Base-by-base conservation (phyloP, 2,888 invertebrate genomes). In the Peribatodes rhomboidaria region DNA sequence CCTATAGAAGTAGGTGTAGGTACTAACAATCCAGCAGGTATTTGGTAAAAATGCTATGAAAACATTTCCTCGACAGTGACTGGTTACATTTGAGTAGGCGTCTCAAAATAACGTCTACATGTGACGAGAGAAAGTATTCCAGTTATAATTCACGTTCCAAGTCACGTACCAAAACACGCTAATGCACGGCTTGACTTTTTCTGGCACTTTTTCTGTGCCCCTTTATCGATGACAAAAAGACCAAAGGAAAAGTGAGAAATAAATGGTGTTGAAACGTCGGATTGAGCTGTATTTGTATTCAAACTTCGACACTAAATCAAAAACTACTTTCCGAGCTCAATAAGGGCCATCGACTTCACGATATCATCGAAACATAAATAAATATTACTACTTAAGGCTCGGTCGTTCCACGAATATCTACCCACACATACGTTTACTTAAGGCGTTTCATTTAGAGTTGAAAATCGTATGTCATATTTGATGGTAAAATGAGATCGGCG, bases 281-380 rank as follows among this genome's bases (percentile, higher is more conserved):
- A 74, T 74, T 78, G 77, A 69, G 75, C 79, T 81, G 79, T 85
- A 83, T 86, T 83, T 85, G 79, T 84, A 82, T 83, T 81, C 78
- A 73, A 88, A 86, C 84, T 87, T 86, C 70, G 72, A 72, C 74
- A 79, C 77, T 87, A 85, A 86, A 87, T 87, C 86, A 87, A 80
- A 82, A 84, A 85, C 79, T 82, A 85, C 73, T 83, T 80, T 70
- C 72, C 65, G 65, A 73, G 16, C 41, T 14, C 54, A 58, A 66
- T 58, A 54, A 41, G 18, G 71, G 65, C 69, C 20, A 52, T 70
- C 74, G 53, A 54, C 57, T 52, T 16, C 56, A 11, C 31, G 13
- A 35, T 49, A 61, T 44, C 35, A 52, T 49, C 14, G 49, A 35
- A 56, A 62, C 41, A 59, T 53, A 20, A 33, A 52, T 41, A 55